Conservation (phyloP, 2,888 invertebrate species). For the Anthophora plumipes region DNA sequence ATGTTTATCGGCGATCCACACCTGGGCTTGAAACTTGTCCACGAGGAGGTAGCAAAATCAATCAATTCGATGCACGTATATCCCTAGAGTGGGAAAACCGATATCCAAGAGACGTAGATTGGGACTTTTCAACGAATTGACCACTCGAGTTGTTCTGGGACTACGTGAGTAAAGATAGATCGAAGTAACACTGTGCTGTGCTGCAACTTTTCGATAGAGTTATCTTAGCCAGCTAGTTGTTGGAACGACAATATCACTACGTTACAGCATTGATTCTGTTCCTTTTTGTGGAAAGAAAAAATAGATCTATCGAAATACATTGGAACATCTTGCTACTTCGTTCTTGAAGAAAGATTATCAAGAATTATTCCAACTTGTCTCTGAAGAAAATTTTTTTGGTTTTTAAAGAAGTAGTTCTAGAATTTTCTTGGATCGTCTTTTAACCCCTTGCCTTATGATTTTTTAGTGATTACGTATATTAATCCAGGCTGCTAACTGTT, state of each 20-base stretch:
- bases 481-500: too few relatives aligned
- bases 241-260: not conserved
- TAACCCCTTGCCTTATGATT: too few relatives aligned
- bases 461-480: too few relatives aligned
- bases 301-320: not conserved
- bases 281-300: not conserved
- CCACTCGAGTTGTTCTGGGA: conserved; percentile 53
- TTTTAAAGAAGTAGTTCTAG: not conserved
- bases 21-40: conserved; percentile 40
- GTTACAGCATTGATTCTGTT: conserved; percentile 6
- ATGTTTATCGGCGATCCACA: conserved; percentile 55
- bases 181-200: conserved; percentile 19
- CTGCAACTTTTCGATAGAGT: conserved; percentile 13
- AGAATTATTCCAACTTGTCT: not conserved
- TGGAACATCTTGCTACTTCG: not conserved
- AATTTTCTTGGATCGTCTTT: not conserved
- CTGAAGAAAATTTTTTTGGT: not conserved
- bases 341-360: not conserved
- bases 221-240: not conserved
- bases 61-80: conserved; percentile 61
- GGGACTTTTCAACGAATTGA: conserved; percentile 55
- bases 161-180: conserved; percentile 56
- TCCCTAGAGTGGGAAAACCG: conserved; percentile 37
- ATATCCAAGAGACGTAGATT: conserved; percentile 52
- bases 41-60: conserved; percentile 44